Conservation (phyloP, 2,888 invertebrate genomes). For the Gastrophysa polygoni region DNA sequence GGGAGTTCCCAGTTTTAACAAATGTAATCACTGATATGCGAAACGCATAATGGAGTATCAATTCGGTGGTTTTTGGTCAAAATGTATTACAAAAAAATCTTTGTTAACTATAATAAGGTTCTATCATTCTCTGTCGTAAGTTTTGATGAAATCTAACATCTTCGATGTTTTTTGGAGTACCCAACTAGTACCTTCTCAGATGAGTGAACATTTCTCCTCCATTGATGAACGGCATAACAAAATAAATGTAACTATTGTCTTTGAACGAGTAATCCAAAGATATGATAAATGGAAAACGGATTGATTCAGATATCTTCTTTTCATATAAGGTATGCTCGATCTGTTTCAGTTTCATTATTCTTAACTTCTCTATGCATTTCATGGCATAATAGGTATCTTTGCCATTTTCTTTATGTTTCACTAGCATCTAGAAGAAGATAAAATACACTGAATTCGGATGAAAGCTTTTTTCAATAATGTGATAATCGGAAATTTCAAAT, state of each 20-base stretch:
- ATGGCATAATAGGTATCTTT: constrained; percentile 73
- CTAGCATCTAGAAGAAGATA: constrained; percentile 53
- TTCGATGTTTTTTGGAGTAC: too few relatives aligned
- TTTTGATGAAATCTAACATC: too few relatives aligned
- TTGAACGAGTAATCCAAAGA: constrained; percentile 84
- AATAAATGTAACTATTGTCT: constrained; percentile 82
- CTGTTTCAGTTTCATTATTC: constrained; percentile 86
- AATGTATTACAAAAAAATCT: too few relatives aligned
- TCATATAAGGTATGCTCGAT: constrained; percentile 89
- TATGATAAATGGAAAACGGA: constrained; percentile 88
- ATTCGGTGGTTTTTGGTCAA: too few relatives aligned
- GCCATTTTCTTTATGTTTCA: constrained; percentile 65
- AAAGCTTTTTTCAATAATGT: neutral
- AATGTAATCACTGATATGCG: too few relatives aligned
- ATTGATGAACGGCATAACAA: constrained; percentile 81
- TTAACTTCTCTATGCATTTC: constrained; percentile 86
- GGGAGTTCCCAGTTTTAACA: too few relatives aligned
- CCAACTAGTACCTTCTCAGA: constrained; percentile 60
- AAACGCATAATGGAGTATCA: too few relatives aligned
- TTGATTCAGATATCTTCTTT: constrained; percentile 83
- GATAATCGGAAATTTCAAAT: too few relatives aligned
- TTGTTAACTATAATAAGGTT: too few relatives aligned
- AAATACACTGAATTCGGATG: neutral
- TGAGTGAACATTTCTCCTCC: constrained; percentile 90
- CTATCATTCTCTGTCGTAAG: too few relatives aligned